phyloP scores from a whole-genome alignment of 2,797 vertebrate species.

The Rhinichthys osculus region DNA sequence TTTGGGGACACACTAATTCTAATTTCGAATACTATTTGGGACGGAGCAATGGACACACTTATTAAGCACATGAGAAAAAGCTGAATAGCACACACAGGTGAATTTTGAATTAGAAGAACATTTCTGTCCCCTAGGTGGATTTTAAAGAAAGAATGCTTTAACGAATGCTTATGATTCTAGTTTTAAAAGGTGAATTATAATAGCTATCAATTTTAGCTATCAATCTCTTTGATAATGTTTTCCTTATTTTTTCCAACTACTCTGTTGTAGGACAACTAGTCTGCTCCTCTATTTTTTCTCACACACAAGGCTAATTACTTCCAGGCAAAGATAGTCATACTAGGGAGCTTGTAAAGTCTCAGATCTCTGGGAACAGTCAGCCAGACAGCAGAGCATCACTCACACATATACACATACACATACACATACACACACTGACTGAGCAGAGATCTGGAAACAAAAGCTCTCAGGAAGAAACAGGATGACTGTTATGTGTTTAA shows the following conservation, averaged over 20 bases:
- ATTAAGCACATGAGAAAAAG: conserved; percentile 20
- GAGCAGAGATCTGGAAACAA: neutral
- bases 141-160: neutral
- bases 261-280: neutral
- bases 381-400: conserved; percentile 25
- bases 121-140: neutral
- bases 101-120: neutral
- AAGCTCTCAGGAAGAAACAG: neutral
- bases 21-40: too few species aligned
- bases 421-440: conserved; percentile 5
- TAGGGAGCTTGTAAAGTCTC: conserved; percentile 38
- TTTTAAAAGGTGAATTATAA: conserved; percentile 17
- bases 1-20: too few species aligned
- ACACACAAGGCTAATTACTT: conserved; percentile 38
- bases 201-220: conserved; percentile 11
- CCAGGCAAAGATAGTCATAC: conserved; percentile 43
- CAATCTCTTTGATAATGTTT: neutral
- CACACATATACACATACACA: conserved; percentile 39
- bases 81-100: conserved; percentile 32
- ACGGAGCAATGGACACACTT: neutral
- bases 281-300: conserved; percentile 8
- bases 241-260: neutral
- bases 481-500: neutral
- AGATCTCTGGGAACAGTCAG: conserved; percentile 17
- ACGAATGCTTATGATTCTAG: neutral